Base-by-base conservation (phyloP, 1,140 invertebrate genomes). In the Pectinophora gossypiella region DNA sequence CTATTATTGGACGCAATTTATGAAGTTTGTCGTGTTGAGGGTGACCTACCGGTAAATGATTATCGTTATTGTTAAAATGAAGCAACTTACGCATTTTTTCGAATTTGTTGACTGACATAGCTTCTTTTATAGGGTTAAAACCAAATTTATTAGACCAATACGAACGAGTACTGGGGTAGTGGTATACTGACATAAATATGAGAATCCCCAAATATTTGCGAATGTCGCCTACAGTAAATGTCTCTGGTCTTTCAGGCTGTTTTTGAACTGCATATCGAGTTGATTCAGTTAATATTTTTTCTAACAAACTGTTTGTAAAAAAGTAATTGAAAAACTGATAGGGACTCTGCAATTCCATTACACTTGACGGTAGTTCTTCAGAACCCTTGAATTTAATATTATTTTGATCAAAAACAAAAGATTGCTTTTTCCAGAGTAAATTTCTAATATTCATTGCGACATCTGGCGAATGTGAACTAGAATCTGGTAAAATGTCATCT, bases 1-100 rank as follows among this genome's bases (percentile, higher is more conserved):
- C 62, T 54, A 75, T 57, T 59, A 85, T 47, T 40, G 67, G 66
- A 49, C 76, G 51, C 38, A 85, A 64, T 58, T 76, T 83, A 58
- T 65, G 68, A 23, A 78, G 60, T 50, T 58, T 59, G 59, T 84
- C 79, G 51, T 75, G 59, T 48, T 73, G 53, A 46, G 68, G 64
- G 58, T 75, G 61, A 61, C 59, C 64, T 49, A 63, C 73, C 50
- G 59, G 58, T 54, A 61, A 56, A 62, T 66, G 62, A 56, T 60
- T 59, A 32, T 65, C 54, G 36, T 72, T 69, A 51, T 68, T 61
- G 42, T 64, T 64, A 53, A 72, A 64, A 60, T 68, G 65, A 49
- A 72, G 56, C 51, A 57, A 59, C 55, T 48, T 63, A 46, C 57
- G 56, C 61, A 68, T 67, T 48, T 51, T 69, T 56, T 72, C 64